phyloP scores from a whole-genome alignment of 2,113 vertebrate species.

The Penelope pileata region DNA sequence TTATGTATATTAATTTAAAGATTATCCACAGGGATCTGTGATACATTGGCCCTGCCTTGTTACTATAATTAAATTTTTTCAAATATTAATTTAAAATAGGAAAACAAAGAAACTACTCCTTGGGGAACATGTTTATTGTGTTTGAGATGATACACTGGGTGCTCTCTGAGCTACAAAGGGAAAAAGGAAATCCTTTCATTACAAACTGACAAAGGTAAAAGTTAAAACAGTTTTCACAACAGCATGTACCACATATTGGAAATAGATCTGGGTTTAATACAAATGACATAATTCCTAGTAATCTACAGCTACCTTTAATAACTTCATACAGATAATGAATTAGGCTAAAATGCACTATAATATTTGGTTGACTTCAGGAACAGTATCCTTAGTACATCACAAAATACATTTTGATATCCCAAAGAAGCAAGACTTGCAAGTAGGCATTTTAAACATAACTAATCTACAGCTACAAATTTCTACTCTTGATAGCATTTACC shows the following conservation, averaged over 20 bases:
- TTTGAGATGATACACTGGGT: constrained; percentile 91
- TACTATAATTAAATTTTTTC: constrained; percentile 66
- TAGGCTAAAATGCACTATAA: constrained; percentile 96
- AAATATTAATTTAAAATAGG: constrained; percentile 77
- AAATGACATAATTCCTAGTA: constrained; percentile 93
- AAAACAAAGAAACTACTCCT: constrained; percentile 85
- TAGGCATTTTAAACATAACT: constrained; percentile 93
- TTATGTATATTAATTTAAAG: constrained; percentile 68
- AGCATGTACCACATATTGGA: constrained; percentile 94
- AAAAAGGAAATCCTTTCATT: constrained; percentile 91
- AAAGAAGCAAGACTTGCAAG: constrained; percentile 98
- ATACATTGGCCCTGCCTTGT: constrained; percentile 69
- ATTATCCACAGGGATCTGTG: constrained; percentile 74
- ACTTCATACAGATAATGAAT: constrained; percentile 96
- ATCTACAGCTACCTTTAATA: constrained; percentile 90
- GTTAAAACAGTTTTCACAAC: constrained; percentile 93
- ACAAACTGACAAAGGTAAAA: constrained; percentile 94
- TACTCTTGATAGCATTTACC: constrained; percentile 89
- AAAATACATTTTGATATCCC: constrained; percentile 98
- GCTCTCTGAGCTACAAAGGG: constrained; percentile 94
- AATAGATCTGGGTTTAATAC: constrained; percentile 91
- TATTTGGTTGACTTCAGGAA: constrained; percentile 97
- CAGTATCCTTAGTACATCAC: constrained; percentile 95
- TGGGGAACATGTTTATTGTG: constrained; percentile 91
- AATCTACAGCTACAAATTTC: constrained; percentile 96